phyloP scores from a whole-genome alignment of 1,140 invertebrate genomes.

The Pemphigus obesinymphae region DNA sequence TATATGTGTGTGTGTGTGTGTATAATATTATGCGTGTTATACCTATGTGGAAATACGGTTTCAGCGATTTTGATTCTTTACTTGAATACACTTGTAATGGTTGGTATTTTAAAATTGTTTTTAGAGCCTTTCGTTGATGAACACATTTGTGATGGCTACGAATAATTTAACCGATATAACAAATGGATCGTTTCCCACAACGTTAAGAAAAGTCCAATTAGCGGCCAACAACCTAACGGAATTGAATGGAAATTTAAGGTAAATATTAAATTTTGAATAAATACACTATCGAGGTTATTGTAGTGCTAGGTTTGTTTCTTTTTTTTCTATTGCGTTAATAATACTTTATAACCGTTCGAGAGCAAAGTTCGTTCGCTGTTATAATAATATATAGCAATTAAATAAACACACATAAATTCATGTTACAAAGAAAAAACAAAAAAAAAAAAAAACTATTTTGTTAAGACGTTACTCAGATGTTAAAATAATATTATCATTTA shows the following conservation, averaged over 20 bases:
- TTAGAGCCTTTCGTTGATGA: constrained; percentile 63
- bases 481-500: too few species aligned
- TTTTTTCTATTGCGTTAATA: neutral
- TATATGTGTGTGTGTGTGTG: neutral
- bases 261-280: constrained; percentile 38
- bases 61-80: neutral
- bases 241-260: constrained; percentile 68
- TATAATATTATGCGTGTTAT: too few species aligned
- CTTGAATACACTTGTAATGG: neutral
- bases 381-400: neutral
- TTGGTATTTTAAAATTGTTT: neutral
- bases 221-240: constrained; percentile 65
- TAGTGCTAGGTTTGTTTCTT: neutral
- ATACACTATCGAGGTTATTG: too few species aligned
- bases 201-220: constrained; percentile 64
- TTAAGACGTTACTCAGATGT: too few species aligned
- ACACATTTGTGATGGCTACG: constrained; percentile 63
- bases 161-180: constrained; percentile 67
- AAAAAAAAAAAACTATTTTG: too few species aligned
- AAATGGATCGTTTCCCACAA: constrained; percentile 60
- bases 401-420: neutral
- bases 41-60: neutral
- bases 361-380: neutral
- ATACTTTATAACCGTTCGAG: neutral
- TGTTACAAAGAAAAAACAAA: too few species aligned